Conservation (phyloP, 1,140 invertebrate species). For the Drosophila ironensis region DNA sequence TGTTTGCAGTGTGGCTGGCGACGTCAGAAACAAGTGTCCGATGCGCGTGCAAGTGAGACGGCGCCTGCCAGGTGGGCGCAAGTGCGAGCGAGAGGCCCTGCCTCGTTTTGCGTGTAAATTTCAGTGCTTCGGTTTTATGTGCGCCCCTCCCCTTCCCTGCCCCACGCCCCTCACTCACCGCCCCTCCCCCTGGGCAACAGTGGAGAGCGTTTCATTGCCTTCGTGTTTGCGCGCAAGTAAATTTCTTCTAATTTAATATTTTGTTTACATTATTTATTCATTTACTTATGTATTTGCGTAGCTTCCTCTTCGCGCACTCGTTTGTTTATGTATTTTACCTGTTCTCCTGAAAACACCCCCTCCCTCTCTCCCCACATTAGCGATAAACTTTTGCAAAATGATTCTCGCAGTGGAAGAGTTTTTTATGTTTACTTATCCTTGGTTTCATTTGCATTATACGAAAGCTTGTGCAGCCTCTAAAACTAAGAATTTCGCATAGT, state of each 20-base stretch:
- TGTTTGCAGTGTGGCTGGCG: not conserved
- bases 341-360: too few relatives aligned
- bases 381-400: not conserved
- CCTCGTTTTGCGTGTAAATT: constrained; percentile 46
- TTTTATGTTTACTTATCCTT: not conserved
- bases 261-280: constrained; percentile 79
- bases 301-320: constrained; percentile 39
- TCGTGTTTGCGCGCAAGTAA: constrained; percentile 69
- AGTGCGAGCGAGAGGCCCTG: constrained; percentile 8
- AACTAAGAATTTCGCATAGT: too few relatives aligned
- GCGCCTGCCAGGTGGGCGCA: not conserved
- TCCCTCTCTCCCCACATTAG: not conserved
- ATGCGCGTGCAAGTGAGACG: constrained; percentile 1
- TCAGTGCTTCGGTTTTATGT: constrained; percentile 68
- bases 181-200: not conserved
- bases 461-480: too few relatives aligned
- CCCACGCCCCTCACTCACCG: not conserved
- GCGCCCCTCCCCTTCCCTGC: not conserved
- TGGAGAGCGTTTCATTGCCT: not conserved
- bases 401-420: constrained; percentile 11
- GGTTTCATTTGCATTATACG: too few relatives aligned
- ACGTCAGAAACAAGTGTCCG: not conserved
- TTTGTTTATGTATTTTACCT: constrained; percentile 58
- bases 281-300: constrained; percentile 72
- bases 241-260: constrained; percentile 80